phyloP scores from a whole-genome alignment of 2,888 invertebrate genomes.

The Ophonus ardosiacus region DNA sequence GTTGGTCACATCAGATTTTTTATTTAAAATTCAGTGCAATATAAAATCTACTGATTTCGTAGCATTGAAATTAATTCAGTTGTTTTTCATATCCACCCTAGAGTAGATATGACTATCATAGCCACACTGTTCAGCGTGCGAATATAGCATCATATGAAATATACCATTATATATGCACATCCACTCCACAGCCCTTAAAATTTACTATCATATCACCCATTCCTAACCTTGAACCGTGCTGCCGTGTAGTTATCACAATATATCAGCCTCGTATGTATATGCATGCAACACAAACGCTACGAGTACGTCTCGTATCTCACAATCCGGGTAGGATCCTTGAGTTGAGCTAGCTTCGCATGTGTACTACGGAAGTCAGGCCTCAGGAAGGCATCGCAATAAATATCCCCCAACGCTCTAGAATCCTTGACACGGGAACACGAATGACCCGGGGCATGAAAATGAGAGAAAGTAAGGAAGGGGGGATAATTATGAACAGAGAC shows the following conservation, averaged over 20 bases:
- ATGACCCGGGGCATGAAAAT: not conserved
- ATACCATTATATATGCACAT: too few relatives aligned
- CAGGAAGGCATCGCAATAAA: slow-evolving; percentile 49
- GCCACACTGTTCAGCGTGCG: too few relatives aligned
- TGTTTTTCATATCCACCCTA: too few relatives aligned
- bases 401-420: slow-evolving; percentile 1
- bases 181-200: too few relatives aligned
- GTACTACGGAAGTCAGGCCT: slow-evolving; percentile 12
- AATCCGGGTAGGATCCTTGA: slow-evolving; percentile 4
- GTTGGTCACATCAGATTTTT: too few relatives aligned
- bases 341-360: not conserved
- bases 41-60: too few relatives aligned
- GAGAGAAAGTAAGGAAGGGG: not conserved
- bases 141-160: too few relatives aligned
- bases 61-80: too few relatives aligned
- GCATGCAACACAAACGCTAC: not conserved
- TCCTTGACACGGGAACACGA: slow-evolving; percentile 9
- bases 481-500: not conserved
- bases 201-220: too few relatives aligned
- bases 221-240: not conserved
- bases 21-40: too few relatives aligned
- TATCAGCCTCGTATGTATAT: not conserved
- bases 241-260: not conserved
- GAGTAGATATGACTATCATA: too few relatives aligned
- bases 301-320: not conserved